Evolutionary conservation across 2,888 invertebrate species (phyloP).

Genomic region (Darwinula stevensoni): DNA sequence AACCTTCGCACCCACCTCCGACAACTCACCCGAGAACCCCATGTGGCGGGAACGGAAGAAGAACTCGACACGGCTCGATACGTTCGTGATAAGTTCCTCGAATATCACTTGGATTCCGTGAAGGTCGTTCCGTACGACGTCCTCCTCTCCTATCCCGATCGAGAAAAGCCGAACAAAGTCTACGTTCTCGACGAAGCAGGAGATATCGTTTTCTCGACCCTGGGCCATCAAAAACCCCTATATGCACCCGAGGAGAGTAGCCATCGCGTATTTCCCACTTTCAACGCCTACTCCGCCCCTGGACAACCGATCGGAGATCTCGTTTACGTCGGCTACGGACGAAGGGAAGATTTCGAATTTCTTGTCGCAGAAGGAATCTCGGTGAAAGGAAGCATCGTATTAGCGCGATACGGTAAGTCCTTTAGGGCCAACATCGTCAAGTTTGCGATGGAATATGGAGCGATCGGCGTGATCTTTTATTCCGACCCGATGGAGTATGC

Average conservation of each 20-base stretch:
- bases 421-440: conserved; percentile 19
- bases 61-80: too few species aligned
- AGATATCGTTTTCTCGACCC: conserved; percentile 3
- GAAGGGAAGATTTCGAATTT: conserved; percentile 16
- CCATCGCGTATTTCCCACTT: conserved; percentile 9
- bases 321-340: conserved; percentile 19
- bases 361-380: conserved; percentile 13
- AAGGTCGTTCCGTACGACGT: too few species aligned
- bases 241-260: conserved; percentile 6
- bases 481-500: conserved; percentile 18
- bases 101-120: too few species aligned
- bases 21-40: too few species aligned
- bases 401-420: conserved; percentile 21
- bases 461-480: conserved; percentile 17
- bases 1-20: too few species aligned
- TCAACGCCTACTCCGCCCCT: conserved; percentile 12
- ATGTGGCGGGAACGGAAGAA: too few species aligned
- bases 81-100: too few species aligned
- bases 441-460: conserved; percentile 15
- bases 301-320: conserved; percentile 12
- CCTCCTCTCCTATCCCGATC: too few species aligned
- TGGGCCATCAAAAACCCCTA: conserved; percentile 5
- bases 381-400: conserved; percentile 18
- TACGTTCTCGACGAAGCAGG: conserved; percentile 2
- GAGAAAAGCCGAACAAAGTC: too few species aligned